phyloP scores from a whole-genome alignment of 2,888 invertebrate genomes.

The Lasioglossum oenotherae region DNA sequence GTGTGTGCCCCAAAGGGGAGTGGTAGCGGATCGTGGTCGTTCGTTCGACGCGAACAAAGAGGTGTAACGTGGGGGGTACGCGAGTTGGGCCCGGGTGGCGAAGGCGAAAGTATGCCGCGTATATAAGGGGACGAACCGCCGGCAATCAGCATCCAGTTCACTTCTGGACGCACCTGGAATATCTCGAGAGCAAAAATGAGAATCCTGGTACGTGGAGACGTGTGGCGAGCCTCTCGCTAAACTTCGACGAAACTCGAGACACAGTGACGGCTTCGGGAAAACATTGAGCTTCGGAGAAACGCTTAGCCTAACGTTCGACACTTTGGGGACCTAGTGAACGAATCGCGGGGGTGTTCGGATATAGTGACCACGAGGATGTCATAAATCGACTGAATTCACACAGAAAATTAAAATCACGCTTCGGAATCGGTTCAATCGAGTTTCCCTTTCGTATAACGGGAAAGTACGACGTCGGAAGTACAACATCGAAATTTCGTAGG shows the following conservation, averaged over 20 bases:
- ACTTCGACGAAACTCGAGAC: background rate
- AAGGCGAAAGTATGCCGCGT: conserved; percentile 86
- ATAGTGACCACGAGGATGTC: background rate
- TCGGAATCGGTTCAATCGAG: background rate
- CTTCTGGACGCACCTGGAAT: conserved; percentile 86
- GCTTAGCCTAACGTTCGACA: background rate
- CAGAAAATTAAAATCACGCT: background rate
- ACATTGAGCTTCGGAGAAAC: background rate
- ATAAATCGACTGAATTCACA: background rate
- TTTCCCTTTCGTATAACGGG: background rate
- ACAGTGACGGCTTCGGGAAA: background rate
- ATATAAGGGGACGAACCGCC: conserved; percentile 86
- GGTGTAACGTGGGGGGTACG: conserved; percentile 81
- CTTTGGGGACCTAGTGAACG: background rate
- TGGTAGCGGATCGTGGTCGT: conserved; percentile 79
- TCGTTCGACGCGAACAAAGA: conserved; percentile 80
- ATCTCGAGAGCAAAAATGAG: conserved; percentile 83
- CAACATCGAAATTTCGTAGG: background rate
- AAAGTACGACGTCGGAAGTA: background rate
- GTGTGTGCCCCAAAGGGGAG: conserved; percentile 77
- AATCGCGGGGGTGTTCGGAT: background rate
- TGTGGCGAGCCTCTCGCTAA: background rate
- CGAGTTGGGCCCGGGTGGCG: conserved; percentile 78
- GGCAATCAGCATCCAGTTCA: conserved; percentile 87
- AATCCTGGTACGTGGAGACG: conserved; percentile 81